Conservation (phyloP, 2,888 invertebrate species). For the Brenthis ino region DNA sequence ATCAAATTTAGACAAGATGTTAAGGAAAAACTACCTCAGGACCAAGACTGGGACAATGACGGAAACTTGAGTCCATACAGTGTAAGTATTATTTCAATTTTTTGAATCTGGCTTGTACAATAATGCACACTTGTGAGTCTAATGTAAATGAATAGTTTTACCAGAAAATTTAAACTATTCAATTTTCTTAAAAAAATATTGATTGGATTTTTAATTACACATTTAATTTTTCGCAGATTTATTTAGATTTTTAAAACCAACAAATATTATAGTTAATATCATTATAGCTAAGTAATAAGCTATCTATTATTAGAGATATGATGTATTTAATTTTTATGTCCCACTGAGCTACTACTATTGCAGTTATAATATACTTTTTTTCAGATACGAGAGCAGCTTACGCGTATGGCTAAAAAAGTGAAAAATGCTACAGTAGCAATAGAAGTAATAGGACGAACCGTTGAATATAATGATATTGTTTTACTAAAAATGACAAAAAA, state of each 20-base stretch:
- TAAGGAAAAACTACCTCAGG: not conserved
- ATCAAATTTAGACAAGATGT: not conserved
- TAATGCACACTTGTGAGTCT: too few relatives aligned
- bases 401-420: conserved; percentile 43
- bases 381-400: conserved; percentile 54
- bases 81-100: conserved; percentile 42
- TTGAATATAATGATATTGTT: conserved; percentile 64
- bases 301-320: too few relatives aligned
- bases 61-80: conserved; percentile 42
- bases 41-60: not conserved
- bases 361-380: conserved; percentile 36
- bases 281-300: too few relatives aligned
- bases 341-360: not conserved
- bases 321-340: too few relatives aligned
- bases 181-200: too few relatives aligned
- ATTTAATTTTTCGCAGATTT: too few relatives aligned
- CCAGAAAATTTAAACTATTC: too few relatives aligned
- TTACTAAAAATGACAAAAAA: conserved; percentile 53
- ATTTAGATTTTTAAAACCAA: too few relatives aligned
- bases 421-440: conserved; percentile 50
- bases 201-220: too few relatives aligned
- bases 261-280: too few relatives aligned
- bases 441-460: conserved; percentile 56
- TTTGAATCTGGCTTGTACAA: not conserved
- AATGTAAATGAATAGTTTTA: too few relatives aligned